Conservation (phyloP, 2,888 invertebrate genomes). For the Stenotaenia linearis region DNA sequence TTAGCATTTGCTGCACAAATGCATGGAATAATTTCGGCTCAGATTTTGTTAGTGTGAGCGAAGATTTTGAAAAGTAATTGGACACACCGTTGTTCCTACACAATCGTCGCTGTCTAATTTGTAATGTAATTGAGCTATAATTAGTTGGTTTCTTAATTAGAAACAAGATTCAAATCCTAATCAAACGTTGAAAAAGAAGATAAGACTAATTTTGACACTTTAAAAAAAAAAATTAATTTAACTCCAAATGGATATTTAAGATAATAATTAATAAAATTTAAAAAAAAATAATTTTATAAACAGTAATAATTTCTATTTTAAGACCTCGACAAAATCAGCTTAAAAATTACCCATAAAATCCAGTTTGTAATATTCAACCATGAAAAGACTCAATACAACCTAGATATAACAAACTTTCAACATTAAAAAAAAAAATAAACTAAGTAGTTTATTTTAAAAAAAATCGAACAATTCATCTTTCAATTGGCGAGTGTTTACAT, state of each 20-base stretch:
- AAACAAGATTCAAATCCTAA: neutral
- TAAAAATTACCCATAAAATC: neutral
- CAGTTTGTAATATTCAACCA: neutral
- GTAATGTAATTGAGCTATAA: constrained; percentile 4
- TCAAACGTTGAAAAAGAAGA: neutral
- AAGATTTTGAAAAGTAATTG: constrained; percentile 9
- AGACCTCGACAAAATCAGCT: neutral
- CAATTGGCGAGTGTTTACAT: neutral
- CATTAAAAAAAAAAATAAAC: neutral
- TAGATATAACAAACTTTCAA: too few species aligned
- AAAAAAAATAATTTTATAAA: neutral
- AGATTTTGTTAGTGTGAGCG: neutral
- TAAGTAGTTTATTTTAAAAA: neutral
- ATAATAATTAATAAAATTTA: neutral
- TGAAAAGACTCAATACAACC: neutral
- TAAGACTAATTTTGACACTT: neutral
- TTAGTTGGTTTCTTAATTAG: constrained; percentile 9
- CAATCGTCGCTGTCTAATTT: neutral
- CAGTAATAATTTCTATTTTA: neutral
- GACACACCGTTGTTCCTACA: neutral
- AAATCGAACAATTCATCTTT: neutral
- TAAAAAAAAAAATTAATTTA: neutral
- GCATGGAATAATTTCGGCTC: constrained; percentile 24
- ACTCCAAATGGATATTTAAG: neutral
- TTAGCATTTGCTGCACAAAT: constrained; percentile 26